Conservation (phyloP, 1,140 invertebrate genomes). For the Meloidogyne exigua region DNA sequence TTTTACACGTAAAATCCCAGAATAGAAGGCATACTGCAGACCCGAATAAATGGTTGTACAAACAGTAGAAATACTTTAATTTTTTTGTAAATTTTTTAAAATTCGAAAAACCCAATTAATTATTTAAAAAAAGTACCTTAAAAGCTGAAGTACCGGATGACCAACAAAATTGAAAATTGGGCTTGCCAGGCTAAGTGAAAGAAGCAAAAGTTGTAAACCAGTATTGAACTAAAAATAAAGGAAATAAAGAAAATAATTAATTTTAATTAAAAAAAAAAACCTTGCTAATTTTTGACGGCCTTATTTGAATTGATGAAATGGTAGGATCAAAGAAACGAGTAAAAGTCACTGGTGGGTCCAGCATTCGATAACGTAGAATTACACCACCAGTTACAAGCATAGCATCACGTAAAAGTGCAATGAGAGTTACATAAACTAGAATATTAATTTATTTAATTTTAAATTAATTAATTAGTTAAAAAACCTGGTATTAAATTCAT, state of each 20-base stretch:
- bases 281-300: conserved; percentile 88
- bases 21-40: conserved; percentile 32
- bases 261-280: conserved; percentile 65
- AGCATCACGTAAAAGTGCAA: conserved; percentile 82
- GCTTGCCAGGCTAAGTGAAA: conserved; percentile 77
- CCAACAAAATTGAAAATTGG: conserved; percentile 78
- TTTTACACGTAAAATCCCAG: conserved; percentile 24
- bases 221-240: conserved; percentile 73
- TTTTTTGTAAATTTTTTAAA: not conserved
- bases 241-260: not conserved
- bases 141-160: conserved; percentile 74
- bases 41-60: conserved; percentile 30
- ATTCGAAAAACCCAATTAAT: conserved; percentile 5
- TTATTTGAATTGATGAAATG: conserved; percentile 82
- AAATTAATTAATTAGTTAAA: conserved; percentile 36
- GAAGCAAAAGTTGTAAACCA: conserved; percentile 77
- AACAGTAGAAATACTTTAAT: conserved; percentile 34
- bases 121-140: conserved; percentile 71
- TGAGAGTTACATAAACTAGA: conserved; percentile 73
- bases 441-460: conserved; percentile 41
- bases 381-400: conserved; percentile 77
- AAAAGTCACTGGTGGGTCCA: conserved; percentile 76
- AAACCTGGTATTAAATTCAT: conserved; percentile 78
- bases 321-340: conserved; percentile 84
- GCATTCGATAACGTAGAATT: conserved; percentile 81